Evolutionary conservation across 2,113 vertebrate genomes (phyloP).

Genomic region (Macquaria ambigua): DNA sequence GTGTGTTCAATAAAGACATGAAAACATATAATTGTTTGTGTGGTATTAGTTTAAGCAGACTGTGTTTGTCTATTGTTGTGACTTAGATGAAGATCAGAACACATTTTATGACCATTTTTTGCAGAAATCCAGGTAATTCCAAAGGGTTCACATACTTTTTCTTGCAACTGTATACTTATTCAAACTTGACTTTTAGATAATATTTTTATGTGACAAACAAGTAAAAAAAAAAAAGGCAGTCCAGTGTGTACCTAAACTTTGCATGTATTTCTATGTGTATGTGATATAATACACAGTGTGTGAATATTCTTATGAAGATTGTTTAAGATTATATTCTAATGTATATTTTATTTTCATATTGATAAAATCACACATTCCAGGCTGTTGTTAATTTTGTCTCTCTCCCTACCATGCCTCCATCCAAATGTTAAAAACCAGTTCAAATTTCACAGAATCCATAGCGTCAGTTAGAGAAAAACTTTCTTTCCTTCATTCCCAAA

Average conservation of each 20-base stretch:
- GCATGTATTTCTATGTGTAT: background rate
- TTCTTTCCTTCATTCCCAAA: constrained; percentile 8
- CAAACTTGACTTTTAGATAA: background rate
- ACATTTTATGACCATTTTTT: too few species aligned
- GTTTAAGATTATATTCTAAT: background rate
- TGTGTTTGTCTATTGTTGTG: too few species aligned
- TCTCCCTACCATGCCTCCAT: background rate
- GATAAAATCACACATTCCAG: background rate
- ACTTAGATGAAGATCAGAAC: too few species aligned
- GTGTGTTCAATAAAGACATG: too few species aligned
- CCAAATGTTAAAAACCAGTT: constrained; percentile 6
- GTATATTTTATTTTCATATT: background rate
- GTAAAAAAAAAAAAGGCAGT: background rate
- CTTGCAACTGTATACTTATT: background rate
- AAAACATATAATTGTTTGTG: too few species aligned
- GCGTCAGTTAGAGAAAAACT: constrained; percentile 9
- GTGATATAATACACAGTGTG: background rate
- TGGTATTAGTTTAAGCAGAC: too few species aligned
- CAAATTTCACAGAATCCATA: background rate
- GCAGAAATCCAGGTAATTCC: too few species aligned
- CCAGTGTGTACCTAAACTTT: background rate
- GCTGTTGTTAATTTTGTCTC: background rate
- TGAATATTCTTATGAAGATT: background rate
- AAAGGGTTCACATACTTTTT: too few species aligned
- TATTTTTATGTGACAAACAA: background rate